These are phyloP conservation scores for Patella pellucida DNA, from an alignment of 2,888 invertebrate species.

Conservation along the genomic window DNA sequence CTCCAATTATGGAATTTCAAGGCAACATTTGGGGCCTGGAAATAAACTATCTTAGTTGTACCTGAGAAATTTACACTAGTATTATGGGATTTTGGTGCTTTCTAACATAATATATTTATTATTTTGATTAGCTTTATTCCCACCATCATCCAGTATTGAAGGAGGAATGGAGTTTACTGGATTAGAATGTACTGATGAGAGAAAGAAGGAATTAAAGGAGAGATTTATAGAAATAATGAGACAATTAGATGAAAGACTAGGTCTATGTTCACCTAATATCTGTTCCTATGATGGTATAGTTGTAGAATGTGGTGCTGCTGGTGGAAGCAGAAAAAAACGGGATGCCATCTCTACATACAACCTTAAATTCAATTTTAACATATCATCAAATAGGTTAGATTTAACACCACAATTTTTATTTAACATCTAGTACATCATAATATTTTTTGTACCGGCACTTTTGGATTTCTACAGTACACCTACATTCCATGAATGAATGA, in stretches of 20 bases:
- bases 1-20: no score
- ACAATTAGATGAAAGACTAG: constrained; percentile 38
- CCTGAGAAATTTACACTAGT: no score
- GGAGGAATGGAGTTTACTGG: constrained; percentile 44
- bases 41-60: no score
- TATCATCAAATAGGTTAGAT: constrained; percentile 44
- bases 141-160: constrained; percentile 34
- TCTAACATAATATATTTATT: no score
- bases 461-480: no score
- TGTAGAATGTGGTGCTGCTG: constrained; percentile 43
- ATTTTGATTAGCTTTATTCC: constrained; percentile 1
- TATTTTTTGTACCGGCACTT: no score
- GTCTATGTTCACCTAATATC: constrained; percentile 42
- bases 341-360: constrained; percentile 29
- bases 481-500: no score
- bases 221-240: constrained; percentile 39
- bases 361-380: constrained; percentile 36
- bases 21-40: no score
- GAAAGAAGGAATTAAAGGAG: constrained; percentile 33
- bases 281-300: constrained; percentile 40
- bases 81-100: constrained; percentile 20
- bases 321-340: constrained; percentile 33
- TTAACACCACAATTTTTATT: not conserved
- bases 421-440: no score
- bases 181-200: constrained; percentile 41